Percentiles rank a stretch among this genome's conserved stretches.
These are phyloP conservation scores for Crotophaga sulcirostris DNA, from an alignment of 2,113 vertebrate species.

Conservation along the genomic window DNA sequence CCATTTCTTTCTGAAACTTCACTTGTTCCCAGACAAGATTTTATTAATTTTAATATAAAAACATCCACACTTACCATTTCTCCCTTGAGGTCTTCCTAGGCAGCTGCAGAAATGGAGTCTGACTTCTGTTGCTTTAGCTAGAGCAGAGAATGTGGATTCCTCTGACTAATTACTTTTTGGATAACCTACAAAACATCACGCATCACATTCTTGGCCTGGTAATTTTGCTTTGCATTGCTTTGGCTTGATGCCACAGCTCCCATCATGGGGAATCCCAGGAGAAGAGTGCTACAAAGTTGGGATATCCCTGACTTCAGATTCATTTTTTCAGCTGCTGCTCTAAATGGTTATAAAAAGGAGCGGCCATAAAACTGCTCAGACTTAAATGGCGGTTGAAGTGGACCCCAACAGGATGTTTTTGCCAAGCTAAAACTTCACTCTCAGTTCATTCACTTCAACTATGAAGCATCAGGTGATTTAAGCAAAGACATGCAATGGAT, in stretches of 20 bases:
- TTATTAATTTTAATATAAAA: conserved; percentile 53
- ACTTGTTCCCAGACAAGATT: neutral
- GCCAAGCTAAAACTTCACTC: neutral
- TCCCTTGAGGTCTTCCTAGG: neutral
- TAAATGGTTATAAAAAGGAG: neutral
- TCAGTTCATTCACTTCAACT: neutral
- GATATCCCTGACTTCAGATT: neutral
- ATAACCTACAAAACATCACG: conserved; percentile 20
- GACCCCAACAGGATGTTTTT: neutral
- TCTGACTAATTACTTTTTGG: conserved; percentile 36
- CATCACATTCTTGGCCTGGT: neutral
- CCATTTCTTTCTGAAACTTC: neutral
- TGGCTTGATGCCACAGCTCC: neutral
- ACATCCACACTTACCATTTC: conserved; percentile 36
- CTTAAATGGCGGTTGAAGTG: neutral
- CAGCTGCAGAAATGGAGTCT: neutral
- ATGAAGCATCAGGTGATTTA: neutral
- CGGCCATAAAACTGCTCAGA: neutral
- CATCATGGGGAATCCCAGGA: neutral
- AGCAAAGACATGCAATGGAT: accelerated
- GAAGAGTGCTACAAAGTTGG: accelerated
- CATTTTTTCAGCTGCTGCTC: neutral
- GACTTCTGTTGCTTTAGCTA: neutral
- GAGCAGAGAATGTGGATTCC: neutral
- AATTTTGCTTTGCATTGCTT: accelerated